These are phyloP conservation scores for Parnassius orleans DNA, from an alignment of 2,888 invertebrate species.

Conservation along the genomic window DNA sequence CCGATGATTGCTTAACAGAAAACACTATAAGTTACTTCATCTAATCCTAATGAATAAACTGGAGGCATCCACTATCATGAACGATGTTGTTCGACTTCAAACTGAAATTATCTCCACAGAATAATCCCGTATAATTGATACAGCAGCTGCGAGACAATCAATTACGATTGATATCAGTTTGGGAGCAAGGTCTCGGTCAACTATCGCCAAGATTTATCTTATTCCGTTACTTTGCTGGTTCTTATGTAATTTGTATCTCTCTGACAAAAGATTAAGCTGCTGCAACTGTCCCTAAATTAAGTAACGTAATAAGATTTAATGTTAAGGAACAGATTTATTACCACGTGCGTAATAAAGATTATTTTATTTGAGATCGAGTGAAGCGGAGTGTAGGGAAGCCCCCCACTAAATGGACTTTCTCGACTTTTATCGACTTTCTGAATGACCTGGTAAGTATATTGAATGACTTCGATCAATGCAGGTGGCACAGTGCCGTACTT, in stretches of 20 bases:
- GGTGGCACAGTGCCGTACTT: too few relatives aligned
- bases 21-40: neutral
- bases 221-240: constrained; percentile 1
- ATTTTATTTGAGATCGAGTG: too few relatives aligned
- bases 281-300: neutral
- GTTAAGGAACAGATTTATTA: too few relatives aligned
- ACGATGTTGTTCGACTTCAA: constrained; percentile 11
- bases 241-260: constrained; percentile 16
- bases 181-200: constrained; percentile 18
- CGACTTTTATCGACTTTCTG: too few relatives aligned
- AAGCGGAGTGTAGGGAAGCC: too few relatives aligned
- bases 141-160: constrained; percentile 11
- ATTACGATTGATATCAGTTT: constrained; percentile 18
- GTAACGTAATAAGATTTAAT: neutral
- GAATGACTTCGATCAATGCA: too few relatives aligned
- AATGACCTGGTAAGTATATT: too few relatives aligned
- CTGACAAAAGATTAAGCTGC: neutral
- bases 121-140: constrained; percentile 25
- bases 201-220: constrained; percentile 17
- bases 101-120: constrained; percentile 13
- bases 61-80: neutral
- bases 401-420: too few relatives aligned
- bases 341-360: too few relatives aligned
- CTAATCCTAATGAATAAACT: constrained; percentile 5
- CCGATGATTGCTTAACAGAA: neutral